These are phyloP conservation scores for Palythoa caribaeorum DNA, from an alignment of 92 coral and sea anemone species.

Conservation along the genomic window DNA sequence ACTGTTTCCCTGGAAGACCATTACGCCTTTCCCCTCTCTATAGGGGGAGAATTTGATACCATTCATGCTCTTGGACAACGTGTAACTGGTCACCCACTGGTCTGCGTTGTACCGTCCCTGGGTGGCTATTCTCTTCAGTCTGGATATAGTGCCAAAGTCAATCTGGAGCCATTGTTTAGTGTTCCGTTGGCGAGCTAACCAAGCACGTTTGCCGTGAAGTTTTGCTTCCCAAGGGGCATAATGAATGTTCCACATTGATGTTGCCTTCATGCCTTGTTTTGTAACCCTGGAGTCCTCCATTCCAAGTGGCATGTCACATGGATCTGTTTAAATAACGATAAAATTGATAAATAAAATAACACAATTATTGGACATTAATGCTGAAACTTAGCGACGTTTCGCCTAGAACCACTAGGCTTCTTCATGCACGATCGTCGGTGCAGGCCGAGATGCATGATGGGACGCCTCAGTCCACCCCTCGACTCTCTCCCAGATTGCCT, in stretches of 20 bases:
- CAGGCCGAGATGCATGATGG: too few species aligned
- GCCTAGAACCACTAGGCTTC: too few species aligned
- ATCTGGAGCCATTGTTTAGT: slow-evolving; percentile 40
- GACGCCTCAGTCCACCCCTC: too few species aligned
- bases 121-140: slow-evolving; percentile 42
- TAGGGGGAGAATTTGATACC: slow-evolving; percentile 33
- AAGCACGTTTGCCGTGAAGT: slow-evolving; percentile 30
- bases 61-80: slow-evolving; percentile 12
- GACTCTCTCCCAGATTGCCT: too few species aligned
- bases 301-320: slow-evolving; percentile 42
- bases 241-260: slow-evolving; percentile 27
- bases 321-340: slow-evolving; percentile 9
- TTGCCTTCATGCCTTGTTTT: slow-evolving; percentile 37
- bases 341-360: not conserved
- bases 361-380: not conserved
- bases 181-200: slow-evolving; percentile 29
- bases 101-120: slow-evolving; percentile 45
- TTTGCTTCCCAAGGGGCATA: slow-evolving; percentile 45
- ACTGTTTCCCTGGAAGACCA: slow-evolving; percentile 45
- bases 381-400: too few species aligned
- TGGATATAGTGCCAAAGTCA: slow-evolving; percentile 37
- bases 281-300: slow-evolving; percentile 45
- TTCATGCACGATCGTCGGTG: too few species aligned
- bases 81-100: slow-evolving; percentile 45
- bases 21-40: slow-evolving; percentile 26